Percentiles rank a stretch among this genome's conserved stretches.
These are phyloP conservation scores for Temnothorax unifasciatus DNA, from an alignment of 2,888 invertebrate species.

Conservation along the genomic window DNA sequence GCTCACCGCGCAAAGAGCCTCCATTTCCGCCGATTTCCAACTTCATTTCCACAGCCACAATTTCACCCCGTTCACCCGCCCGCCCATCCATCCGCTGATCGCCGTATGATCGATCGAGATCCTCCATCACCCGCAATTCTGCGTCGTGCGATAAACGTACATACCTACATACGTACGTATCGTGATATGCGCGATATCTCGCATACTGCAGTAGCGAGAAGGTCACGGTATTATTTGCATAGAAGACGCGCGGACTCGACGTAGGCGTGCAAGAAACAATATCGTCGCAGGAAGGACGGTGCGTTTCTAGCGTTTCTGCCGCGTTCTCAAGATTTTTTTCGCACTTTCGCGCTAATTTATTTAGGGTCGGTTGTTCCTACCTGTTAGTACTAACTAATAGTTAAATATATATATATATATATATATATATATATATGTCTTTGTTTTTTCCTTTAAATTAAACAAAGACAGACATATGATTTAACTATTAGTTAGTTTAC, in stretches of 20 bases:
- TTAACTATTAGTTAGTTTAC: too few relatives aligned
- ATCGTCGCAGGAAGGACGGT: not conserved
- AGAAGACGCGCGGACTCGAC: conserved; percentile 1
- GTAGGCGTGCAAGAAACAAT: not conserved
- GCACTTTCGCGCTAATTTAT: not conserved
- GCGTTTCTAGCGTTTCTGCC: not conserved
- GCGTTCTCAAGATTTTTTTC: not conserved
- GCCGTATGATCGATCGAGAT: conserved; percentile 62
- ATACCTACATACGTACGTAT: not conserved
- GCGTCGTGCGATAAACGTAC: not conserved
- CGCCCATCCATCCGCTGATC: not conserved
- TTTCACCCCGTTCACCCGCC: conserved; percentile 47
- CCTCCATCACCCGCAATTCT: conserved; percentile 1
- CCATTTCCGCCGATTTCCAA: conserved; percentile 82
- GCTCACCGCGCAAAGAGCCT: conserved; percentile 70
- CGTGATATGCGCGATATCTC: not conserved
- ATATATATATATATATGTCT: too few relatives aligned
- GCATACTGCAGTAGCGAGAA: conserved; percentile 18
- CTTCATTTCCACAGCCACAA: conserved; percentile 75
- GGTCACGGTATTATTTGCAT: conserved; percentile 23
- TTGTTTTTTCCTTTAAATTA: too few relatives aligned
- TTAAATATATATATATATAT: too few relatives aligned
- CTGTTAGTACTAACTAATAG: too few relatives aligned
- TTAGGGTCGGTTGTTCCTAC: too few relatives aligned
- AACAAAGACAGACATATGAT: too few relatives aligned